These are phyloP conservation scores for Psettodes erumei DNA, from an alignment of 2,113 vertebrate species.

Conservation along the genomic window DNA sequence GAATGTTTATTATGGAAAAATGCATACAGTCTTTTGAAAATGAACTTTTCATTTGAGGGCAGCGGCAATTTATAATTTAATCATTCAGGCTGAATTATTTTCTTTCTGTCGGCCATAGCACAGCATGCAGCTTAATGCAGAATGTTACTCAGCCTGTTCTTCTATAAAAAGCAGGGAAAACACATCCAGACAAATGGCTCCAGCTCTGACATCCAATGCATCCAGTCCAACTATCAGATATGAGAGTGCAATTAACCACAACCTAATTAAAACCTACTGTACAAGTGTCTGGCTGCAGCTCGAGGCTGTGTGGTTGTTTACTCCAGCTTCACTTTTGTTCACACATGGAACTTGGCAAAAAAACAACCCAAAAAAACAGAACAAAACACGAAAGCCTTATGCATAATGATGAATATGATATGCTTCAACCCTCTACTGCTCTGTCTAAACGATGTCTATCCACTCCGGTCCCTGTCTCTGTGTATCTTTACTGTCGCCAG, in stretches of 20 bases:
- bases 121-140: not conserved
- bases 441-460: constrained; percentile 29
- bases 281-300: constrained; percentile 21
- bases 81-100: not conserved
- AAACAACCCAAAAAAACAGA: constrained; percentile 1
- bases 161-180: constrained; percentile 3
- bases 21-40: not conserved
- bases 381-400: not conserved
- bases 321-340: not conserved
- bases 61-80: constrained; percentile 4
- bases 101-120: not conserved
- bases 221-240: constrained; percentile 8
- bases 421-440: not conserved
- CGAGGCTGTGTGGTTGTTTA: constrained; percentile 6
- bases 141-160: not conserved
- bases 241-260: constrained; percentile 28
- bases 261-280: constrained; percentile 29
- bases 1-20: not conserved
- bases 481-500: constrained; percentile 17
- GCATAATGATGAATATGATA: constrained; percentile 8
- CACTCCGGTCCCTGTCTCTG: constrained; percentile 20
- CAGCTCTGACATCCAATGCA: not conserved
- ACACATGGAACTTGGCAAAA: not conserved
- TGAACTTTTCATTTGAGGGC: not conserved
- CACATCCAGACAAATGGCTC: not conserved